Evolutionary conservation across 2,888 invertebrate genomes (phyloP), one percentile per base, ranked within the genome.

Genomic region (Mystacides longicornis): DNA sequence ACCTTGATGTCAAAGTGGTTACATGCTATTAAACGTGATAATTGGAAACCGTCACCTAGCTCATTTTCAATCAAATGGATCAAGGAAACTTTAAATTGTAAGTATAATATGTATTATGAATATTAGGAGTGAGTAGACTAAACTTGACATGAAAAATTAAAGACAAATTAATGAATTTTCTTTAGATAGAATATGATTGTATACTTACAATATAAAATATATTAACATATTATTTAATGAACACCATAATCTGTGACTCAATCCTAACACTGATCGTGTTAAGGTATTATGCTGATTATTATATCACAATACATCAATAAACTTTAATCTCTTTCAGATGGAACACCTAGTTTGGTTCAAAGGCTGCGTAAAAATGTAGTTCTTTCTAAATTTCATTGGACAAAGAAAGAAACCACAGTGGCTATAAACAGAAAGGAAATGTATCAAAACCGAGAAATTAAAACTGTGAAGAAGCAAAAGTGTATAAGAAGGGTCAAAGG

Each of bases 311-410:
- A 43, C 7, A 43, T 5, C 16, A 43, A 43, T 5, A 43, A 14
- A 43, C 16, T 5, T 43, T 43, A 7, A 43, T 16, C 43, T 43
- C 16, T 43, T 43, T 43, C 43, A 43, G 43, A 43, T 43, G 43
- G 43, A 43, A 43, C 43, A 43, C 7, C 4, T 14, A 43, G 43
- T 43, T 43, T 43, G 16, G 16, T 43, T 43, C 43, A 43, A 16
- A 43, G 43, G 43, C 18, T 43, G 16, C 43, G 43, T n/a, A 43
- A 43, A n/a, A 43, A 43, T 43, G 43, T 43, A 16, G 43, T 43
- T 43, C 43, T 16, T 43, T 43, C 43, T 43, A 43, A 43, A 43
- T 43, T 43, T 43, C 14, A 43, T 43, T 43, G 43, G 43, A 43
- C 43, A 43, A 43, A 43, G 16, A 16, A 43, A 43, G 43, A 43